These are phyloP conservation scores for Percopsis transmontana DNA, from an alignment of 2,113 vertebrate genomes.

Conservation along the genomic window DNA sequence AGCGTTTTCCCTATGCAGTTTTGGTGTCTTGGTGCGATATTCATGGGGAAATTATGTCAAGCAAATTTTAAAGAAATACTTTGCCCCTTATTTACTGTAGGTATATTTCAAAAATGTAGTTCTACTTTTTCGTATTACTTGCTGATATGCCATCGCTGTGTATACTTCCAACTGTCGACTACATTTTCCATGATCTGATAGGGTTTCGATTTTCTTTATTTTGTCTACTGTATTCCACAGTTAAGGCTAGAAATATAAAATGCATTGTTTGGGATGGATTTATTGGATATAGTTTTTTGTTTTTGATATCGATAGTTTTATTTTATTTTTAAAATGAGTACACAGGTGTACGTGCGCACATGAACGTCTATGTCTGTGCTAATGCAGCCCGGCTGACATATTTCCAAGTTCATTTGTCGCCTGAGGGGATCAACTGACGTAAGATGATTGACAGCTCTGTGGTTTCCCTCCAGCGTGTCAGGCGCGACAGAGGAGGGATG, in stretches of 20 bases:
- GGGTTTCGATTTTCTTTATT: not conserved
- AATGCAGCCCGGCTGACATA: constrained; percentile 42
- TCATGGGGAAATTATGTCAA: too few species aligned
- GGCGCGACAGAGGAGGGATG: not conserved
- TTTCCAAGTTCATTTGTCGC: constrained; percentile 60
- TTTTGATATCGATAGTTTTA: too few species aligned
- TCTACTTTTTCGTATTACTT: too few species aligned
- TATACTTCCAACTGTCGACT: too few species aligned
- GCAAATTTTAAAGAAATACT: too few species aligned
- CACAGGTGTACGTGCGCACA: constrained; percentile 1
- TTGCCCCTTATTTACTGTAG: too few species aligned
- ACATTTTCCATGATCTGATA: too few species aligned
- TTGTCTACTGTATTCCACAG: not conserved
- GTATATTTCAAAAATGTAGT: too few species aligned
- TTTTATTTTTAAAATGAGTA: too few species aligned
- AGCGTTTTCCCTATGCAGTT: not conserved
- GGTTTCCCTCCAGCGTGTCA: constrained; percentile 32
- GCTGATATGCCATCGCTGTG: too few species aligned
- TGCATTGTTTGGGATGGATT: not conserved
- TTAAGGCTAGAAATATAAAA: not conserved
- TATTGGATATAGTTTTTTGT: too few species aligned
- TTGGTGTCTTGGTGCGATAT: not conserved
- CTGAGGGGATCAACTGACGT: constrained; percentile 37
- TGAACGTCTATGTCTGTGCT: constrained; percentile 20
- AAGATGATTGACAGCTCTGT: constrained; percentile 55